Evolutionary conservation across 2,113 vertebrate genomes (phyloP).

Genomic region (Lepisosteus oculatus): DNA sequence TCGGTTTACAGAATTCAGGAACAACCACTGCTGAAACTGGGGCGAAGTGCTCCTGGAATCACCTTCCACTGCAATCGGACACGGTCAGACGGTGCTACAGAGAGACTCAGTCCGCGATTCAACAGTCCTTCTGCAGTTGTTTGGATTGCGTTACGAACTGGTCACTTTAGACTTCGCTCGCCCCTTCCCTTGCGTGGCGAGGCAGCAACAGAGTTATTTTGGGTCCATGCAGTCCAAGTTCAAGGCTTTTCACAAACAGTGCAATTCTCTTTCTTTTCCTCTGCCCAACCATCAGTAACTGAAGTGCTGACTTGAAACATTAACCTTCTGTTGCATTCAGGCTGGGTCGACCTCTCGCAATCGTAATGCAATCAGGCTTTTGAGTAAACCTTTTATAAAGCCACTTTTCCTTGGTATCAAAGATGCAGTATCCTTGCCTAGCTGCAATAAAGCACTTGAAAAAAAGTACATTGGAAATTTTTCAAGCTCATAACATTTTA

Average conservation of each 20-base stretch:
- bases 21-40: background rate
- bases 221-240: background rate
- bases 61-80: too few species aligned
- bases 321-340: background rate
- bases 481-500: slow-evolving; percentile 28
- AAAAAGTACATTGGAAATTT: slow-evolving; percentile 21
- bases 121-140: background rate
- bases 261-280: background rate
- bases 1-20: background rate
- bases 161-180: background rate
- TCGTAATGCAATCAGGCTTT: background rate
- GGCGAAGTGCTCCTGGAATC: background rate
- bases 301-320: background rate
- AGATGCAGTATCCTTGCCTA: slow-evolving; percentile 66
- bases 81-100: too few species aligned
- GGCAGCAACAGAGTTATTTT: background rate
- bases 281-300: too few species aligned
- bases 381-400: slow-evolving; percentile 39
- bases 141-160: background rate
- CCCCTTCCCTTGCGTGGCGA: background rate
- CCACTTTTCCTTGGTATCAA: slow-evolving; percentile 55
- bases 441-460: background rate
- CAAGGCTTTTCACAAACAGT: slow-evolving; percentile 5
- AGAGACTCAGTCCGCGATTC: too few species aligned
- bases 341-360: too few species aligned